Evolutionary conservation across 2,797 vertebrate genomes (phyloP), one percentile per base, ranked within the genome.

Genomic region (Smutsia gigantea): DNA sequence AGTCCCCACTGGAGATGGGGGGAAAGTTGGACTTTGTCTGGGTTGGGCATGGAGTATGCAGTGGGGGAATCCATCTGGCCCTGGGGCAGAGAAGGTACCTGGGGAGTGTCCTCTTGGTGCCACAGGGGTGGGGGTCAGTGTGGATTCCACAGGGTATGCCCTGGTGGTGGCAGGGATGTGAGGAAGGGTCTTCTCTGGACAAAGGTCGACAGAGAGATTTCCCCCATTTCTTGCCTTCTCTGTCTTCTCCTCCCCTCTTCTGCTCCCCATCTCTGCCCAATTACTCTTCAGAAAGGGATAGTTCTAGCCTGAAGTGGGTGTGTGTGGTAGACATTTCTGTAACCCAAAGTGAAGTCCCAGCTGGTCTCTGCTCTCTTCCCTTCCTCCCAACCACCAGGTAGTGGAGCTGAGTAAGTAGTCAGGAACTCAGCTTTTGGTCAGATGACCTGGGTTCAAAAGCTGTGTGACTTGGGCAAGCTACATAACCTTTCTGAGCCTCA

Each of bases 401-500:
- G 17, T 64, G 49, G 74, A 95, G 84, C 51, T 68, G 61, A 85
- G 55, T 39, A 84, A 90, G 61, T 81, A 89, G 61, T 53, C 71
- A 87, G 86, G 75, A 84, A 71, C 74, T 93, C 79, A 39, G 91
- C 61, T 94, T 87, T 93, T 87, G 64, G 69, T 69, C 71, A 55
- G 82, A 25, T 92, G 94, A 68, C 55, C 57, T 78, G 31, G 21
- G 63, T 79, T 96, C 87, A 78, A 74, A 96, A 93, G 68, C 21
- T 68, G 3, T 96, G 90, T 72, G 74, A 94, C 61, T 51, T 87
- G 75, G 78, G 49, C 53, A 77, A 86, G 49, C 94, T 61, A n/a
- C 66, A 49, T 87, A 72, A 89, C 39, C 83, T 66, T 90, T 86
- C 64, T 51, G 94, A 96, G 83, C 93, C 95, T 97, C 91, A 78